These are phyloP conservation scores for Catamblyrhynchus diadema DNA, from an alignment of 2,797 vertebrate species.

Conservation along the genomic window DNA sequence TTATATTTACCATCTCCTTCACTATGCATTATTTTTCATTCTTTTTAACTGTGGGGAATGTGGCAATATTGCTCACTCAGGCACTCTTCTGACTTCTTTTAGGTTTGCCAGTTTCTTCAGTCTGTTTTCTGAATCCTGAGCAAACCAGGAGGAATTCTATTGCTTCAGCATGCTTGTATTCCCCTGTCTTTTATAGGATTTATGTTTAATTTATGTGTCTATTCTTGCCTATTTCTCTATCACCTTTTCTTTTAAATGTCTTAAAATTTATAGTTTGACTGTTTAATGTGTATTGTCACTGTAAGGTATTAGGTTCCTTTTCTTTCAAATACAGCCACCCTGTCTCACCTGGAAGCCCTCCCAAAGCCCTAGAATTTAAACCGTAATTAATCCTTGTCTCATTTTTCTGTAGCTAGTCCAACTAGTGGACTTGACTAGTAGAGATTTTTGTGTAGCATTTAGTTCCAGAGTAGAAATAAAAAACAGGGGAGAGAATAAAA, in stretches of 20 bases:
- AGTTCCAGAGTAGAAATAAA: background rate
- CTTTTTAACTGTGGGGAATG: background rate
- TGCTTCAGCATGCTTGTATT: background rate
- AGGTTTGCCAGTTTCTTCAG: background rate
- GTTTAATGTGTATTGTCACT: background rate
- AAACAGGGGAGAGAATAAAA: background rate
- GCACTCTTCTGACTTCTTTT: background rate
- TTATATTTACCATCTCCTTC: background rate
- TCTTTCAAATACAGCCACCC: background rate
- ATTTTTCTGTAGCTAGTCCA: background rate
- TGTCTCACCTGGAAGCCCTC: background rate
- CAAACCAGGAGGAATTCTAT: background rate
- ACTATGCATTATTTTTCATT: background rate
- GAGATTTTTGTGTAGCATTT: background rate
- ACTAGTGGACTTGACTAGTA: background rate
- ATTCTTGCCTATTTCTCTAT: background rate
- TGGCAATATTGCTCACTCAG: background rate
- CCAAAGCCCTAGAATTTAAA: background rate
- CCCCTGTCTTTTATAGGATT: background rate
- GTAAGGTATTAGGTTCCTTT: background rate
- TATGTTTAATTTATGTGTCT: background rate
- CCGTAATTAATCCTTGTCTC: background rate
- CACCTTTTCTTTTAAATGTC: background rate
- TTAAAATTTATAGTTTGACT: background rate
- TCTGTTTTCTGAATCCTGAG: background rate